Evolutionary conservation across 2,888 invertebrate species (phyloP), one percentile per base, ranked within the genome.

Genomic region (Leucophenga maculata): DNA sequence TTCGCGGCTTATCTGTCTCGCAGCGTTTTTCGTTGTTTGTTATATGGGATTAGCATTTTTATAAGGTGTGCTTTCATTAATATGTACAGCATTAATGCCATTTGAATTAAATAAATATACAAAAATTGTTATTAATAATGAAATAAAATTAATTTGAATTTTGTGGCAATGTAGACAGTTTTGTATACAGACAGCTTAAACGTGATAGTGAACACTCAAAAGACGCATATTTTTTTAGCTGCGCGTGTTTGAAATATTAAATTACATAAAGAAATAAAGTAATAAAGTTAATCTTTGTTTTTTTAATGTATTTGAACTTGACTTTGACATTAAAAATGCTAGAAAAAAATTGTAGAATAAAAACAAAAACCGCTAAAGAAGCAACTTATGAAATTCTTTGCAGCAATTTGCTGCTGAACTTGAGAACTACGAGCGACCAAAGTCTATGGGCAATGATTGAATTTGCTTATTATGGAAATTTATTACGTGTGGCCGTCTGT

Each of bases 401-500:
- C 6, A 39, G 39, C 39, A 39, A 39, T 39, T 39, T 39, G 39
- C 11, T 39, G 39, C 39, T 39, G 39, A 39, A 6, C 39, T 39
- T 39, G 39, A 39, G 39, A 39, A 39, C 39, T 52, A 3, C 1
- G 8, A 9, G 52, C 20, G 2, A n/a, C 16, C 52, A 52, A 16
- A 39, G 39, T 39, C 39, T 39, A n/a, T 20, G 52, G 52, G 52
- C 16, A 9, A 13, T 68, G 71, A 74, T 74, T 75, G 72, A 71
- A 72, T 68, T 72, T 72, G 70, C 75, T 75, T 69, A 75, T 75
- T 75, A 75, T 73, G 75, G 74, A 75, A 75, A 73, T 75, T 74
- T 74, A 74, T 75, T 75, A 75, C 72, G 74, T 75, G 75, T 75
- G 75, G 74, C 70, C n/a, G n/a, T n/a, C n/a, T n/a, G n/a, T n/a